Conservation (phyloP, 1,140 invertebrate genomes). For the Stegodyphus mimosarum region DNA sequence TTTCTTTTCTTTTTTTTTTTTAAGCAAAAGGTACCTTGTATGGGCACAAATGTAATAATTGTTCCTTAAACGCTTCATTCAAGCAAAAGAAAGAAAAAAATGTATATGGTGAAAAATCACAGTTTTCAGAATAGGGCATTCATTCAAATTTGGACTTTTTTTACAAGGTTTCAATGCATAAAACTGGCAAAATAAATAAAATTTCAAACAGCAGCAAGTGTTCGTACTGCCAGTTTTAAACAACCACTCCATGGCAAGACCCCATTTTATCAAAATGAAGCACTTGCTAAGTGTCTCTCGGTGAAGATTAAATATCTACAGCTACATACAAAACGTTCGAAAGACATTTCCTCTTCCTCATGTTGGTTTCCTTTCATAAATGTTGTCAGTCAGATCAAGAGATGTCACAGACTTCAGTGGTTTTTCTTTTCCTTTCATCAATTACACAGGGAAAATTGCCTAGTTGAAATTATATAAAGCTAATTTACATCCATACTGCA, state of each 20-base stretch:
- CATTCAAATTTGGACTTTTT: slow-evolving; percentile 31
- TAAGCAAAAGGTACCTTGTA: slow-evolving; percentile 7
- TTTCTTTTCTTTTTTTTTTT: no score
- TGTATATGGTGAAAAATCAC: slow-evolving; percentile 33
- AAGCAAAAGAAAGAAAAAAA: no score
- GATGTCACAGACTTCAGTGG: no score
- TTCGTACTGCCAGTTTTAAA: not conserved
- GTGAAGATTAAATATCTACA: slow-evolving; percentile 51
- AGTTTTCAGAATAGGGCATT: slow-evolving; percentile 18
- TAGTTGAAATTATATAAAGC: slow-evolving; percentile 46
- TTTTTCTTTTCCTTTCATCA: no score
- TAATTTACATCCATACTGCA: slow-evolving; percentile 61
- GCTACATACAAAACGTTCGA: slow-evolving; percentile 49
- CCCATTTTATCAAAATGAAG: slow-evolving; percentile 56
- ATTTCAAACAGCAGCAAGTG: slow-evolving; percentile 12
- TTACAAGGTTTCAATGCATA: slow-evolving; percentile 19
- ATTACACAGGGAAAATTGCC: no score
- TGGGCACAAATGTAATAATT: not conserved
- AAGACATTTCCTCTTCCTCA: slow-evolving; percentile 16
- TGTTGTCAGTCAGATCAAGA: no score
- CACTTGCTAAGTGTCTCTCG: slow-evolving; percentile 54
- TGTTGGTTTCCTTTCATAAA: not conserved
- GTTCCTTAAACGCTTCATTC: no score
- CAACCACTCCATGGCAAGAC: slow-evolving; percentile 18
- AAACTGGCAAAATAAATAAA: slow-evolving; percentile 29